Percentiles rank a stretch among this genome's conserved stretches.
phyloP scores from a whole-genome alignment of 2,888 invertebrate species.

The Coelogynopora nodosa region DNA sequence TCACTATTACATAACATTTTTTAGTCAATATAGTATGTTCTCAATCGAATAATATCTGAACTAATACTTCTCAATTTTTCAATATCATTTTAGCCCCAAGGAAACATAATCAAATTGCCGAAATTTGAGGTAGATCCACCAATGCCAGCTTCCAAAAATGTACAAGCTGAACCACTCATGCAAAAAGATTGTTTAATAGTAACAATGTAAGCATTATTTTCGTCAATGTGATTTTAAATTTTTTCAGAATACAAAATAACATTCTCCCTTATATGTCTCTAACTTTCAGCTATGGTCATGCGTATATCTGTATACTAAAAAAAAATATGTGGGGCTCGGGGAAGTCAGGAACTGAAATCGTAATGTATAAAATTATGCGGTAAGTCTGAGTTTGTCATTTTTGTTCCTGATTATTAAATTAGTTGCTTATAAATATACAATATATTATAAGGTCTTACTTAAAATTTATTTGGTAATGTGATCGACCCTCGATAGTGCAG shows the following conservation, averaged over 20 bases:
- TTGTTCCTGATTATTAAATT: not conserved
- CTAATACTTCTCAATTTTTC: too few relatives aligned
- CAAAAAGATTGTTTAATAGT: conserved; percentile 9
- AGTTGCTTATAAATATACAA: too few relatives aligned
- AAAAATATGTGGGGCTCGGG: conserved; percentile 18
- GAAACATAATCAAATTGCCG: not conserved
- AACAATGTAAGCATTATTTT: not conserved
- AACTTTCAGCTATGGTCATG: not conserved
- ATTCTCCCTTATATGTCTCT: not conserved
- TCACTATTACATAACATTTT: too few relatives aligned
- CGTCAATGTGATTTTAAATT: not conserved
- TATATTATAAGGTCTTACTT: too few relatives aligned
- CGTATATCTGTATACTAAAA: not conserved
- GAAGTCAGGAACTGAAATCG: conserved; percentile 7
- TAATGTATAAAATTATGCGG: not conserved
- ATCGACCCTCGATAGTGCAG: too few relatives aligned
- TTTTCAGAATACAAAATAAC: not conserved
- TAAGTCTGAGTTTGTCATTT: not conserved
- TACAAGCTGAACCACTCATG: not conserved
- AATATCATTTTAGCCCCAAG: not conserved
- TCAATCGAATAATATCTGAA: too few relatives aligned
- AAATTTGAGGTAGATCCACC: conserved; percentile 7
- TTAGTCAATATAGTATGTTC: too few relatives aligned
- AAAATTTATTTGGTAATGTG: too few relatives aligned
- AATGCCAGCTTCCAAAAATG: not conserved